These are phyloP conservation scores for Drosophila rellima DNA, from an alignment of 2,888 invertebrate genomes.

Conservation along the genomic window DNA sequence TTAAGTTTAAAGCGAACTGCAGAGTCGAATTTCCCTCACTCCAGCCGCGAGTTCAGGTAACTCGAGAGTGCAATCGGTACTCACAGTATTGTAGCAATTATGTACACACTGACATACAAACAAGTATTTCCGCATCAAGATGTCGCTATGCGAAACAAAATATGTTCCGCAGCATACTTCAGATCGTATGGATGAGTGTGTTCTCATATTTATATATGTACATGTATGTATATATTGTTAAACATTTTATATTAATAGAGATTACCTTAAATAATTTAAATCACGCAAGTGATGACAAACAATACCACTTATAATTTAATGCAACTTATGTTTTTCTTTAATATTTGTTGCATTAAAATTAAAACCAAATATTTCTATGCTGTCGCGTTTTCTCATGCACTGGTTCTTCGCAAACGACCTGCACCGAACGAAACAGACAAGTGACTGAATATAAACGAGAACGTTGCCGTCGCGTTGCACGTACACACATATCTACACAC, in stretches of 20 bases:
- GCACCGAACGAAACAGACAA: conserved; percentile 50
- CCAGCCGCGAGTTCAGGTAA: conserved; percentile 40
- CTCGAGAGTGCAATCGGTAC: conserved; percentile 31
- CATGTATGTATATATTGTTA: conserved; percentile 29
- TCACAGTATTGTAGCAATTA: conserved; percentile 34
- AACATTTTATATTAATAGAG: conserved; percentile 12
- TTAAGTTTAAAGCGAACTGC: conserved; percentile 17
- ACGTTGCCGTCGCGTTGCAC: conserved; percentile 51
- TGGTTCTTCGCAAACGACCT: conserved; percentile 43
- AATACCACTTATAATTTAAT: conserved; percentile 8
- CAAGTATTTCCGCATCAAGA: conserved; percentile 49
- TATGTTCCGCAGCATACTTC: conserved; percentile 42
- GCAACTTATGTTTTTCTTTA: background rate
- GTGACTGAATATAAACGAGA: conserved; percentile 57
- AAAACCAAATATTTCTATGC: conserved; percentile 28
- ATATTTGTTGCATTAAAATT: too few relatives aligned
- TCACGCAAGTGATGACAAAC: conserved; percentile 3
- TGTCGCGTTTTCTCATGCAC: conserved; percentile 26
- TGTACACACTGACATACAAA: conserved; percentile 10
- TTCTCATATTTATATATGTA: conserved; percentile 2
- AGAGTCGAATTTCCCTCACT: conserved; percentile 29
- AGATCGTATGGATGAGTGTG: conserved; percentile 12
- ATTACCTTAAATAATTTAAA: conserved; percentile 30
- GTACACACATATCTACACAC: conserved; percentile 12
- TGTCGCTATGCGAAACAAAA: conserved; percentile 37